Evolutionary conservation across 2,888 invertebrate species (phyloP).

Genomic region (Entomobrya multifasciata): DNA sequence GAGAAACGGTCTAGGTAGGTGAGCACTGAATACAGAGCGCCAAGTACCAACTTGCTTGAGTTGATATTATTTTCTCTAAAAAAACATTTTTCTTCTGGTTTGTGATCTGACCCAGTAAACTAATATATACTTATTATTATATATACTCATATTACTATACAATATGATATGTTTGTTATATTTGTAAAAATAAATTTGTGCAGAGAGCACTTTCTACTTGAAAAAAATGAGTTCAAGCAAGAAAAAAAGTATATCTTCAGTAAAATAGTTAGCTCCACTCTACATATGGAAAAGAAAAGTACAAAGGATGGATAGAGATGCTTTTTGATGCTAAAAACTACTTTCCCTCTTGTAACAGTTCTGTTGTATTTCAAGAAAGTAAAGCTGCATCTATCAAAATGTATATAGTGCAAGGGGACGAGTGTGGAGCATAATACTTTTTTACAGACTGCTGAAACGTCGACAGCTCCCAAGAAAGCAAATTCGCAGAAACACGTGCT

Average conservation of each 20-base stretch:
- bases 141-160: too few relatives aligned
- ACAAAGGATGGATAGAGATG: too few relatives aligned
- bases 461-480: conserved; percentile 63
- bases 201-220: too few relatives aligned
- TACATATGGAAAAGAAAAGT: too few relatives aligned
- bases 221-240: too few relatives aligned
- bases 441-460: conserved; percentile 70
- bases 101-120: not conserved
- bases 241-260: too few relatives aligned
- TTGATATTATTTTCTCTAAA: not conserved
- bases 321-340: too few relatives aligned
- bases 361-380: too few relatives aligned
- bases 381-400: conserved; percentile 66
- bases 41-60: conserved; percentile 12
- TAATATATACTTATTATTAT: not conserved
- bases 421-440: conserved; percentile 57
- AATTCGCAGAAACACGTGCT: conserved; percentile 60
- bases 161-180: too few relatives aligned
- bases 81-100: not conserved
- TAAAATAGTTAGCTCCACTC: too few relatives aligned
- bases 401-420: conserved; percentile 65
- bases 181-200: too few relatives aligned
- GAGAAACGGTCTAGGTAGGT: conserved; percentile 21
- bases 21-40: conserved; percentile 11
- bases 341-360: too few relatives aligned